phyloP scores from a whole-genome alignment of 2,888 invertebrate genomes.

The Pecten maximus region DNA sequence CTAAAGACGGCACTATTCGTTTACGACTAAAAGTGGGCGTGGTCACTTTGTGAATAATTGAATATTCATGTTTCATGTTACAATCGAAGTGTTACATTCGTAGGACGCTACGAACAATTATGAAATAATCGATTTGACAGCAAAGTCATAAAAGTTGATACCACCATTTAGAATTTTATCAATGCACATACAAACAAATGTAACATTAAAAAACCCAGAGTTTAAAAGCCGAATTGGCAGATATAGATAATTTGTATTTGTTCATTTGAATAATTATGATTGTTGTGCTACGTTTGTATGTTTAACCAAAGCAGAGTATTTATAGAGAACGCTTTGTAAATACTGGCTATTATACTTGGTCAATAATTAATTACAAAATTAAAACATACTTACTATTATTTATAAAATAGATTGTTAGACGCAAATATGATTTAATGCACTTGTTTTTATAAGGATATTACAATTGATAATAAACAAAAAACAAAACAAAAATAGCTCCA shows the following conservation, averaged over 20 bases:
- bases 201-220: neutral
- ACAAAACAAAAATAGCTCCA: no score
- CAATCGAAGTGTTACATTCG: neutral
- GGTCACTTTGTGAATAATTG: neutral
- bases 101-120: neutral
- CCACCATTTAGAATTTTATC: neutral
- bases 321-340: neutral
- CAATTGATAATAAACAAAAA: no score
- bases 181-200: neutral
- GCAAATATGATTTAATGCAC: no score
- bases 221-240: constrained; percentile 5
- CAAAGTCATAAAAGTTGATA: neutral
- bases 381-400: neutral
- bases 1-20: neutral
- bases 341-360: neutral
- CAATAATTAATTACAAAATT: constrained; percentile 13
- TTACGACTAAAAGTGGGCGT: neutral
- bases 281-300: neutral
- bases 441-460: no score
- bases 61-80: constrained; percentile 1
- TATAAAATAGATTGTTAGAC: no score
- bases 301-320: neutral
- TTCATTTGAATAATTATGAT: constrained; percentile 30
- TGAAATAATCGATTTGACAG: neutral
- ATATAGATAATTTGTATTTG: neutral